These are phyloP conservation scores for Amphiura filiformis DNA, from an alignment of 35 echinoderm and acorn worm species.

Conservation along the genomic window DNA sequence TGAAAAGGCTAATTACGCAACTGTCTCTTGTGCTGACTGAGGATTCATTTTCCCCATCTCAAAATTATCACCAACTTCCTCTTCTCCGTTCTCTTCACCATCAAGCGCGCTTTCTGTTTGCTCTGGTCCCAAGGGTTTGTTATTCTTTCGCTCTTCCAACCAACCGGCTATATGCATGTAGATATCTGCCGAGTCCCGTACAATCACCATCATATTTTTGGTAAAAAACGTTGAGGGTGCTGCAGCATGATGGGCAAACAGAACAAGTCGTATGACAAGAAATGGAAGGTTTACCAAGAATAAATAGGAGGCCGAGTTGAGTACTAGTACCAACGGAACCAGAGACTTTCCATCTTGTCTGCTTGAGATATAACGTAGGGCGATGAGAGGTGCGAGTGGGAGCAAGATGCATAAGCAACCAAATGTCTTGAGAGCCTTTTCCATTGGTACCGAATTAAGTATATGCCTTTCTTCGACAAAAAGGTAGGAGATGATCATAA, in stretches of 20 bases:
- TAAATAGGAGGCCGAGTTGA: constrained; percentile 51
- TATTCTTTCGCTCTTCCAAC: not conserved
- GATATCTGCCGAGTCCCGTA: constrained; percentile 61
- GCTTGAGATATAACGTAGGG: constrained; percentile 47
- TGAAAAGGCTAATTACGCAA: too few relatives aligned
- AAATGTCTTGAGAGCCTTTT: constrained; percentile 60
- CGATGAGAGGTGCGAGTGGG: constrained; percentile 60
- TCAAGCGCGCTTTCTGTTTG: not conserved
- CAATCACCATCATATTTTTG: constrained; percentile 84
- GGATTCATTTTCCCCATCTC: not conserved
- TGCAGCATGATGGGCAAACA: constrained; percentile 65
- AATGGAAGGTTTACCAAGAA: constrained; percentile 80
- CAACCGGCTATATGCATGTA: constrained; percentile 47
- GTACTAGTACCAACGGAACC: constrained; percentile 30
- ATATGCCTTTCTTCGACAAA: constrained; percentile 45
- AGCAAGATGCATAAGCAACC: constrained; percentile 69
- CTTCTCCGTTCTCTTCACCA: not conserved
- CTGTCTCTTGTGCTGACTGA: not conserved
- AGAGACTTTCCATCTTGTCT: constrained; percentile 4
- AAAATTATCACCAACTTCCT: not conserved
- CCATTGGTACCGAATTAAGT: constrained; percentile 30
- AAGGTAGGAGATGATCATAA: constrained; percentile 60
- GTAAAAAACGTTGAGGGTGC: constrained; percentile 82
- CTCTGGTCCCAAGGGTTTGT: constrained; percentile 4
- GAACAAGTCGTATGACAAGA: constrained; percentile 56